Base-by-base conservation (phyloP, 2,888 invertebrate species). In the Serrognathus titanus region DNA sequence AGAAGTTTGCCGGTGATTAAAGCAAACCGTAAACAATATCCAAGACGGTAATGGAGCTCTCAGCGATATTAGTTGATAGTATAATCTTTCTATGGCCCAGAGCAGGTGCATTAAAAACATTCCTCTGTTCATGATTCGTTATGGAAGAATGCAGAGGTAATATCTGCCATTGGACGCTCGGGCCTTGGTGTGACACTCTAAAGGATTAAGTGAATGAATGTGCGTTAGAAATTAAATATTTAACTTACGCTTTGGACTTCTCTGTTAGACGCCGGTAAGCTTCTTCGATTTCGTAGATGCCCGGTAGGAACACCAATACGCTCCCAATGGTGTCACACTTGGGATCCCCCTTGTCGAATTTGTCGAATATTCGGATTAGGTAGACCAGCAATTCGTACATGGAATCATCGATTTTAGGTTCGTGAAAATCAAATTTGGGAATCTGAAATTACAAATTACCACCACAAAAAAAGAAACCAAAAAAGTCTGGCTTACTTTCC, bases 21-120 rank as follows among this genome's bases (percentile, higher is more conserved):
- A 9, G 12, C 65, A 70, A 72, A 88, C 89, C 88, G 77, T 90
- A 94, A 77, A 86, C 88, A 12, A 94, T 86, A 74, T 94, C 93
- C 0, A 92, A 87, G 6, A 95, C 92, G 0, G 95, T 95, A 64
- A 95, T 89, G 48, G 94, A 94, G 75, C 93, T 94, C 78, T 95
- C 95, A 0, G 94, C 94, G 63, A 95, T 93, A 75, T 95, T 95
- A 6, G 95, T 95, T 1, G 94, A 86, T 39, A 95, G 78, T 68
- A 95, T 94, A 48, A 95, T 84, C 76, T 97, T 94, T 58, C 96
- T 83, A 61, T 80, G 75, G 2, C 86, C 87, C 1, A 76, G 71
- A n/a, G 82, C 81, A 1, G 89, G 83, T 10, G 80, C 76, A 47
- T 79, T 67, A 69, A 89, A 89, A 5, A 85, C 86, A 63, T 74